phyloP scores from a whole-genome alignment of 2,113 vertebrate species.

The Anser cygnoides region DNA sequence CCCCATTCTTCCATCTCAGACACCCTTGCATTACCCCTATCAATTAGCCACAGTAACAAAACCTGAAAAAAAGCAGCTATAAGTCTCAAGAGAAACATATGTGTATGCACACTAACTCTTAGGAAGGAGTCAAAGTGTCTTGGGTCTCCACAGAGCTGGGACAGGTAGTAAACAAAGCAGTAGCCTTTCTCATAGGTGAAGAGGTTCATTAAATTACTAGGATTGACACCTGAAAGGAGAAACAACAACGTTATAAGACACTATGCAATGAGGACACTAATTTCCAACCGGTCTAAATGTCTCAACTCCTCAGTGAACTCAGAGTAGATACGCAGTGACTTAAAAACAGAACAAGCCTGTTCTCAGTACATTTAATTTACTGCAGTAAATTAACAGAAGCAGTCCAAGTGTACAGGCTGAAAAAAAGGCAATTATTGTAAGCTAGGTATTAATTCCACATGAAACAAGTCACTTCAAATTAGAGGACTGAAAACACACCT shows the following conservation, averaged over 20 bases:
- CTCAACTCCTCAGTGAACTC: neutral
- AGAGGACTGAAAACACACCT: neutral
- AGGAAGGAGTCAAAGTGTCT: constrained; percentile 91
- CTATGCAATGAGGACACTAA: neutral
- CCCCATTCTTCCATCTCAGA: neutral
- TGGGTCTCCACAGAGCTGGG: constrained; percentile 89
- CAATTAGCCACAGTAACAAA: neutral
- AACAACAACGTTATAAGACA: neutral
- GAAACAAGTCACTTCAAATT: neutral
- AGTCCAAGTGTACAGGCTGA: neutral
- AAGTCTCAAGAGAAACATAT: neutral
- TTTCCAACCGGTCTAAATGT: neutral
- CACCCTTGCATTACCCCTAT: neutral
- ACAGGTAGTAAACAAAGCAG: constrained; percentile 95
- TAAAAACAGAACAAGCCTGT: neutral
- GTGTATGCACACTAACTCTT: constrained; percentile 77
- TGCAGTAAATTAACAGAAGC: neutral
- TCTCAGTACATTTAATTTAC: neutral
- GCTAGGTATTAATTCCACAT: neutral
- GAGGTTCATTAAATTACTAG: constrained; percentile 96
- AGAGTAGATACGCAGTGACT: neutral
- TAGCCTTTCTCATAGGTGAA: constrained; percentile 99
- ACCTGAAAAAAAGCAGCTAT: neutral
- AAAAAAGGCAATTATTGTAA: neutral
- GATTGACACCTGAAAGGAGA: constrained; percentile 87